These are phyloP conservation scores for Apotomis turbidana DNA, from an alignment of 2,888 invertebrate genomes.

Conservation along the genomic window DNA sequence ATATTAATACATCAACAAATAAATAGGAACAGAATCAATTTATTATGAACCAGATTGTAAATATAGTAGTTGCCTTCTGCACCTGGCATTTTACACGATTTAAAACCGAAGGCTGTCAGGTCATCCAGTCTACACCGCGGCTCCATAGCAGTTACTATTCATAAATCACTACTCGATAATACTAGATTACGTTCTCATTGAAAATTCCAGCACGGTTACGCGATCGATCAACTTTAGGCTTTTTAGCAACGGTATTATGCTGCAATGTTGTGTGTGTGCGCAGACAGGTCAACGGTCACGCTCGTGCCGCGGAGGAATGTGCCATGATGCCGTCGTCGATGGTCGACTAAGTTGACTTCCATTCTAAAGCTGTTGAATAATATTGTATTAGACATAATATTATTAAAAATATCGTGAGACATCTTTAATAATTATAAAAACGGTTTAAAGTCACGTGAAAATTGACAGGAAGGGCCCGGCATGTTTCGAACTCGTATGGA, in stretches of 20 bases:
- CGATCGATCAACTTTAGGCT: conserved; percentile 1
- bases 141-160: background rate
- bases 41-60: no score
- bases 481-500: no score
- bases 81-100: background rate
- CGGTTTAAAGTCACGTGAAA: no score
- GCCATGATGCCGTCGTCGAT: conserved; percentile 22
- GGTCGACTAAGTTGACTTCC: background rate
- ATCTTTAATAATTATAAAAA: no score
- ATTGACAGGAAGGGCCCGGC: no score
- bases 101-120: no score
- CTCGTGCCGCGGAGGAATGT: conserved; percentile 26
- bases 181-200: conserved; percentile 10
- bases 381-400: background rate
- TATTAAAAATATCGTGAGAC: no score
- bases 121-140: no score
- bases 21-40: no score
- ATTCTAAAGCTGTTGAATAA: background rate
- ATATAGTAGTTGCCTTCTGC: no score
- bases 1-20: no score
- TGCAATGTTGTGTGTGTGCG: background rate
- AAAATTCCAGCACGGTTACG: background rate
- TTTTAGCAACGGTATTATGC: background rate
- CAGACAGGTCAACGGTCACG: conserved; percentile 29
- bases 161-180: conserved; percentile 1